Evolutionary conservation across 2,797 vertebrate genomes (phyloP), one percentile per base, ranked within the genome.

Genomic region (Sylvilagus floridanus): DNA sequence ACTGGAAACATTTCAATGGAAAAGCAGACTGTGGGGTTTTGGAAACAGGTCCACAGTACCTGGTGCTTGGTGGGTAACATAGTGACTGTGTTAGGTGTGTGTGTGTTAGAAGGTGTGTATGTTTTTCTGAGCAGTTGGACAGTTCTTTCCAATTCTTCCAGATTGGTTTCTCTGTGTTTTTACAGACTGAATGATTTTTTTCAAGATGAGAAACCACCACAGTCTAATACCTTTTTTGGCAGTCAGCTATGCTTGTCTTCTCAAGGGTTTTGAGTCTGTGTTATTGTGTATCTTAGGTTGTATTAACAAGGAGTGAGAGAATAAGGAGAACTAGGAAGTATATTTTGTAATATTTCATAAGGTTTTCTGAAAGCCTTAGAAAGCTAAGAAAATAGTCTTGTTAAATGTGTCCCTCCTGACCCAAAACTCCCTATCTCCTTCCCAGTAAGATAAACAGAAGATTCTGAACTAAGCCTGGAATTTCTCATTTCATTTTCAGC

Each of bases 381-480:
- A 96, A 76, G 21, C 42, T 73, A 90, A 85, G 75, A 69, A 96
- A 84, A 95, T 54, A 87, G 8, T 87, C 77, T 72, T 85, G n/a
- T 75, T 35, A 57, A 82, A 96, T 57, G 30, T n/a, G 1, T 83
- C 28, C 82, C 13, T 84, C 85, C 82, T 14, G 81, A 86, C 60
- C 88, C 19, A 14, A 94, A 93, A 92, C 9, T 93, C 79, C 22
- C 3, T 75, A 28, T 50, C 42, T 42, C 22, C 19, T 32, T 17
- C 7, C 7, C 22, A 35, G 12, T n/a, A 69, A 77, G 28, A 88
- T 68, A 91, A 96, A 94, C 71, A 52, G 62, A 37, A 79, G 77
- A 88, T 91, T 96, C 69, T 76, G 30, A 90, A 84, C 14, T 78
- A 68, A 90, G 50, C 32, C n/a, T 90, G 60, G 52, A n/a, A 24